A percentile compares a stretch with the other conserved stretches of the same genome.
phyloP scores from a whole-genome alignment of 2,888 invertebrate species.

The Ennomos quercinarius region DNA sequence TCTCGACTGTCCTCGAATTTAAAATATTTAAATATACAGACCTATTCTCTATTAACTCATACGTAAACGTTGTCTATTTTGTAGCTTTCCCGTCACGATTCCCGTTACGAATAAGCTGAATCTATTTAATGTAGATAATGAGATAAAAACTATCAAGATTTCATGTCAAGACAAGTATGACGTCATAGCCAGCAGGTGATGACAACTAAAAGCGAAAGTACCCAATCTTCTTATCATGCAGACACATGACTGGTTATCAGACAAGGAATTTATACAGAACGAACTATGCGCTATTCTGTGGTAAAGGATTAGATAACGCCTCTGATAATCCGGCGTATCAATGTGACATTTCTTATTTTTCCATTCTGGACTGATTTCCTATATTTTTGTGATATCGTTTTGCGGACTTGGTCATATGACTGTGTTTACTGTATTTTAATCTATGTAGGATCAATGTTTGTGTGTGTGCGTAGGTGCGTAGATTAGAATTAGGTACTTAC shows the following conservation, averaged over 20 bases:
- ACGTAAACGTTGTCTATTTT: too few species aligned
- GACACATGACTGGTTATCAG: constrained; percentile 26
- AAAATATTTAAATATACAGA: too few species aligned
- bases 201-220: constrained; percentile 21
- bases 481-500: too few species aligned
- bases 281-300: constrained; percentile 12
- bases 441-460: background rate
- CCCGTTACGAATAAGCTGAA: too few species aligned
- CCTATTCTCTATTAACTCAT: too few species aligned
- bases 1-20: too few species aligned
- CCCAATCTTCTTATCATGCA: constrained; percentile 25
- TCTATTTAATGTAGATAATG: too few species aligned
- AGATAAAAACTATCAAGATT: background rate
- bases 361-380: constrained; percentile 23
- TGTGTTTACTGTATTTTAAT: constrained; percentile 7
- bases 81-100: too few species aligned
- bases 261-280: constrained; percentile 24
- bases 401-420: constrained; percentile 16
- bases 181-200: constrained; percentile 8
- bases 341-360: constrained; percentile 17
- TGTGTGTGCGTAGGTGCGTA: too few species aligned
- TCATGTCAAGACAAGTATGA: background rate
- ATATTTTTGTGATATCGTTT: constrained; percentile 17
- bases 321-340: constrained; percentile 19
- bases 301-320: constrained; percentile 13